phyloP scores from a whole-genome alignment of 2,797 vertebrate genomes.

The Siniperca undulata region DNA sequence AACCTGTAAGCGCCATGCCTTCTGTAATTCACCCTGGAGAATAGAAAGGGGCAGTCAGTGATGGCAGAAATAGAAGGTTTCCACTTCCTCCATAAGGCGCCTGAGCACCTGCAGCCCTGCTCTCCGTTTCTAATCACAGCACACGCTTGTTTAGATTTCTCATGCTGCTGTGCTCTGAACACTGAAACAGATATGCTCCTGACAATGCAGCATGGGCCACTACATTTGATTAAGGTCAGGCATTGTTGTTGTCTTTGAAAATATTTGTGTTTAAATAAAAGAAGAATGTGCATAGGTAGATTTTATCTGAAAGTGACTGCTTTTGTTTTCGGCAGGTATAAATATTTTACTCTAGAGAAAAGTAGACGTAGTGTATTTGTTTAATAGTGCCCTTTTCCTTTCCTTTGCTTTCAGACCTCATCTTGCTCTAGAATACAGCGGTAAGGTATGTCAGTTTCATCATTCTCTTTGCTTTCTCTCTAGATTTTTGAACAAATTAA shows the following conservation, averaged over 20 bases:
- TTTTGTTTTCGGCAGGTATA: constrained; percentile 12
- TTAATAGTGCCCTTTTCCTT: constrained; percentile 28
- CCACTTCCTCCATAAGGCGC: constrained; percentile 70
- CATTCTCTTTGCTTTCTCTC: not conserved
- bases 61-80: constrained; percentile 77
- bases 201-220: constrained; percentile 36
- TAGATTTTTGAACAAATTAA: constrained; percentile 4
- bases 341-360: constrained; percentile 18
- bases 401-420: constrained; percentile 83
- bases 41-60: constrained; percentile 37
- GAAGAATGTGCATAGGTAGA: constrained; percentile 11
- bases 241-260: constrained; percentile 43
- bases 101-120: constrained; percentile 38
- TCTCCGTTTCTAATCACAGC: constrained; percentile 68
- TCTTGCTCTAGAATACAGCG: constrained; percentile 88
- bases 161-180: constrained; percentile 42
- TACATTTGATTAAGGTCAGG: constrained; percentile 49
- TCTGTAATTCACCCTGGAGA: constrained; percentile 66
- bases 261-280: constrained; percentile 38
- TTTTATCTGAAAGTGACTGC: constrained; percentile 19
- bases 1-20: constrained; percentile 63
- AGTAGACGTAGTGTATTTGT: not conserved
- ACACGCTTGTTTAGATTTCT: constrained; percentile 62
- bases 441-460: constrained; percentile 81
- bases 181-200: constrained; percentile 61